These are phyloP conservation scores for Trachemys scripta DNA, from an alignment of 2,113 vertebrate species.

Conservation along the genomic window DNA sequence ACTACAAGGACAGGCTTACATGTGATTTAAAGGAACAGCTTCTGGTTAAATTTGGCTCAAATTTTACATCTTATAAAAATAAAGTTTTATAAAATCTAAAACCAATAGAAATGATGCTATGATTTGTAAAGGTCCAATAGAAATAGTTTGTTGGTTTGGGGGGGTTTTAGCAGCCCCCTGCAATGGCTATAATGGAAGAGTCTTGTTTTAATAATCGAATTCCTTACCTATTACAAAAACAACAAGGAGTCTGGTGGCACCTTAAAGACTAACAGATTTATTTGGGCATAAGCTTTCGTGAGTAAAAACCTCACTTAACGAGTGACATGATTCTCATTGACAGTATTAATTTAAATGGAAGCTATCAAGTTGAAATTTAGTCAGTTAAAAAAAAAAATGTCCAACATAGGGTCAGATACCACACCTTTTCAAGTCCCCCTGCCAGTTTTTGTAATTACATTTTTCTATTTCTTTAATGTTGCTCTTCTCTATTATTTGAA, in stretches of 20 bases:
- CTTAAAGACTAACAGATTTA: too few relatives aligned
- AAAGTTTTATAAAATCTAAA: background rate
- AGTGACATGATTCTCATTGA: background rate
- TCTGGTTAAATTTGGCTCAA: background rate
- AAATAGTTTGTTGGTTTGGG: background rate
- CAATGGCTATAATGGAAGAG: background rate
- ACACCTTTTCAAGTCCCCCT: background rate
- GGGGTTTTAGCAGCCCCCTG: background rate
- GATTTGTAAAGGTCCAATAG: background rate
- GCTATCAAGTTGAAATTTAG: background rate
- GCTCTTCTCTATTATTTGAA: background rate
- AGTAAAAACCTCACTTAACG: too few relatives aligned
- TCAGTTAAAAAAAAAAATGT: background rate
- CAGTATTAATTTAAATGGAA: background rate
- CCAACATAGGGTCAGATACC: background rate
- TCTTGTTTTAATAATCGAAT: background rate
- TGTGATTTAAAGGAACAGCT: background rate
- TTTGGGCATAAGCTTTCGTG: too few relatives aligned
- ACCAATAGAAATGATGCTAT: background rate
- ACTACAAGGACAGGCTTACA: background rate
- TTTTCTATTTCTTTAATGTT: background rate
- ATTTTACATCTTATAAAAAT: background rate
- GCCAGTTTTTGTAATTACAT: background rate
- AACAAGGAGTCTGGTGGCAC: too few relatives aligned
- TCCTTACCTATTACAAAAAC: background rate